Evolutionary conservation across 1,140 invertebrate species (phyloP).

Genomic region (Lanistes nyassanus): DNA sequence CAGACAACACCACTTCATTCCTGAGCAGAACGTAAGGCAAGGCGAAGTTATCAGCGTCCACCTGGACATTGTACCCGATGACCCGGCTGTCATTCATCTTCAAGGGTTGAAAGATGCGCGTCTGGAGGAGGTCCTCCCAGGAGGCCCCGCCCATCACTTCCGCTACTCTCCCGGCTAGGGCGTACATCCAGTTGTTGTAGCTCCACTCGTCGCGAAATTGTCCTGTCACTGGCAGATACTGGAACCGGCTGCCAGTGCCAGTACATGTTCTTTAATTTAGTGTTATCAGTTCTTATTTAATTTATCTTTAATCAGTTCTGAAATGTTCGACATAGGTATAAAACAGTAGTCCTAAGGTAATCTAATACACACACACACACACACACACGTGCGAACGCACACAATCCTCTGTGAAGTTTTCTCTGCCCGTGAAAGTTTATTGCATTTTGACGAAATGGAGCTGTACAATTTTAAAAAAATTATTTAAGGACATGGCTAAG

Average conservation of each 20-base stretch:
- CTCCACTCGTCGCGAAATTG: constrained; percentile 24
- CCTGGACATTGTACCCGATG: not conserved
- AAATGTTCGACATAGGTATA: constrained; percentile 7
- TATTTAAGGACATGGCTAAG: not conserved
- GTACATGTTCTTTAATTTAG: no score
- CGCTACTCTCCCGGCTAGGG: constrained; percentile 13
- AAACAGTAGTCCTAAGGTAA: constrained; percentile 10
- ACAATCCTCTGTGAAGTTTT: not conserved
- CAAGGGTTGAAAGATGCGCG: constrained; percentile 24
- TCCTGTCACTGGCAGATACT: not conserved
- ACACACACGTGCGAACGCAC: not conserved
- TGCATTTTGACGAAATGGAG: no score
- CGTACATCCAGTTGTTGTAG: constrained; percentile 39
- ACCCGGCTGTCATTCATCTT: constrained; percentile 20
- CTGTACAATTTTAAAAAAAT: not conserved
- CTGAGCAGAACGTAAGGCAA: constrained; percentile 14
- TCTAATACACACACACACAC: not conserved
- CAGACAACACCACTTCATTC: not conserved
- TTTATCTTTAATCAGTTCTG: constrained; percentile 4
- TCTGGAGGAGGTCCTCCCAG: constrained; percentile 27
- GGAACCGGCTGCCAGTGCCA: constrained; percentile 14
- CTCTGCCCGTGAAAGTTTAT: constrained; percentile 4
- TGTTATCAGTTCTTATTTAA: not conserved
- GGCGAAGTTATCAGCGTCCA: constrained; percentile 8
- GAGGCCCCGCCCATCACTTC: constrained; percentile 27